Conservation (phyloP, 2,113 vertebrate genomes). For the Pseudorasbora parva region DNA sequence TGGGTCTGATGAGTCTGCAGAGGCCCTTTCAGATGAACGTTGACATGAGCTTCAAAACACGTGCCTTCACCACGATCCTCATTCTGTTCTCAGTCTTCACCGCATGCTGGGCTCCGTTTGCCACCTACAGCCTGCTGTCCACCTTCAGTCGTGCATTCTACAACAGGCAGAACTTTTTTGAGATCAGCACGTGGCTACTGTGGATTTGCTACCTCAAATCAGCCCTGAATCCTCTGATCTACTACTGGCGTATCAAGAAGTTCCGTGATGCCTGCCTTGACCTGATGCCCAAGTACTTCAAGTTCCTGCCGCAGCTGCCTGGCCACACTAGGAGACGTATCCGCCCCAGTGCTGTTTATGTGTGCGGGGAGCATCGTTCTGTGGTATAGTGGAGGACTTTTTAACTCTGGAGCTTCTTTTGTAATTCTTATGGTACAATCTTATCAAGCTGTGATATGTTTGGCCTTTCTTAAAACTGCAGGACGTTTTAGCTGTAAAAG, state of each 20-base stretch:
- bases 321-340: slow-evolving; percentile 89
- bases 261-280: slow-evolving; percentile 96
- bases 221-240: slow-evolving; percentile 96
- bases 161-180: slow-evolving; percentile 90
- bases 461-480: slow-evolving; percentile 10
- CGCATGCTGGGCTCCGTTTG: slow-evolving; percentile 93
- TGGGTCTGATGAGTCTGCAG: slow-evolving; percentile 94
- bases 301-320: slow-evolving; percentile 90
- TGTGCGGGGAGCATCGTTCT: slow-evolving; percentile 92
- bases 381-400: slow-evolving; percentile 78
- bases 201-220: slow-evolving; percentile 99
- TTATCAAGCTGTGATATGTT: slow-evolving; percentile 21
- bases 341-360: slow-evolving; percentile 93
- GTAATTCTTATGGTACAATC: not conserved
- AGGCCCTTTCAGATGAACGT: slow-evolving; percentile 95
- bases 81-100: slow-evolving; percentile 96
- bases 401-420: slow-evolving; percentile 26
- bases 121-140: slow-evolving; percentile 91
- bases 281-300: slow-evolving; percentile 94
- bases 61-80: slow-evolving; percentile 99
- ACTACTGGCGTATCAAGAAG: slow-evolving; percentile 99
- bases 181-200: slow-evolving; percentile 96
- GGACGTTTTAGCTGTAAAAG: not conserved
- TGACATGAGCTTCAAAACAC: slow-evolving; percentile 99
- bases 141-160: slow-evolving; percentile 92